Percentiles rank a stretch among this genome's conserved stretches.
Conservation (phyloP, 2,888 invertebrate species). For the Sinotaia quadrata region DNA sequence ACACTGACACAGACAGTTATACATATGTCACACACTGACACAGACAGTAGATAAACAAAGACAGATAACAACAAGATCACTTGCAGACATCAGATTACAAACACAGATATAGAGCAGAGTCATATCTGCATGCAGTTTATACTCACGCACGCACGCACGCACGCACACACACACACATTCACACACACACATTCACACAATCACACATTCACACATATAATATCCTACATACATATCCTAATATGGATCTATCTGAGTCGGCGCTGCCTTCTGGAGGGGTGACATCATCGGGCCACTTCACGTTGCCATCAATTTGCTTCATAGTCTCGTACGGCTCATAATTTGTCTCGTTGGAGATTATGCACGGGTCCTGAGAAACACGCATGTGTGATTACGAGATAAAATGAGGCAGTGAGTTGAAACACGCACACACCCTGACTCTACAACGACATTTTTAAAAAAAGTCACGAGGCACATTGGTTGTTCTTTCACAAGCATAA, state of each 20-base stretch:
- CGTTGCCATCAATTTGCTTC: conserved; percentile 50
- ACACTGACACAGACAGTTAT: no score
- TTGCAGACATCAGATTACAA: no score
- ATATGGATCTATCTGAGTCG: conserved; percentile 47
- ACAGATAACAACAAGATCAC: no score
- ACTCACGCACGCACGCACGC: neutral
- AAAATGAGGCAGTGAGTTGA: no score
- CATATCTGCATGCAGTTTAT: neutral
- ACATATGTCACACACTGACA: no score
- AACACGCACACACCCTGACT: no score
- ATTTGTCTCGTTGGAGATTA: conserved; percentile 50
- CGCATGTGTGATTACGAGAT: no score
- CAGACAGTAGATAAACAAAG: no score
- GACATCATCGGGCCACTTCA: conserved; percentile 60
- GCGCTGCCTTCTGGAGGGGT: conserved; percentile 44
- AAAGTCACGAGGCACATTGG: no score
- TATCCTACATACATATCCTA: conserved; percentile 57
- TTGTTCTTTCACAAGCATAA: no score
- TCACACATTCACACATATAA: neutral
- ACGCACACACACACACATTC: conserved; percentile 11
- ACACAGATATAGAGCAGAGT: neutral
- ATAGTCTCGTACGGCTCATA: conserved; percentile 63
- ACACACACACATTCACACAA: conserved; percentile 15
- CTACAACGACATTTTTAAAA: no score
- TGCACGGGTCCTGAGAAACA: conserved; percentile 57